A percentile compares a stretch with the other conserved stretches of the same genome.
Conservation (phyloP, 2,113 vertebrate species). For the Anseranas semipalmata region DNA sequence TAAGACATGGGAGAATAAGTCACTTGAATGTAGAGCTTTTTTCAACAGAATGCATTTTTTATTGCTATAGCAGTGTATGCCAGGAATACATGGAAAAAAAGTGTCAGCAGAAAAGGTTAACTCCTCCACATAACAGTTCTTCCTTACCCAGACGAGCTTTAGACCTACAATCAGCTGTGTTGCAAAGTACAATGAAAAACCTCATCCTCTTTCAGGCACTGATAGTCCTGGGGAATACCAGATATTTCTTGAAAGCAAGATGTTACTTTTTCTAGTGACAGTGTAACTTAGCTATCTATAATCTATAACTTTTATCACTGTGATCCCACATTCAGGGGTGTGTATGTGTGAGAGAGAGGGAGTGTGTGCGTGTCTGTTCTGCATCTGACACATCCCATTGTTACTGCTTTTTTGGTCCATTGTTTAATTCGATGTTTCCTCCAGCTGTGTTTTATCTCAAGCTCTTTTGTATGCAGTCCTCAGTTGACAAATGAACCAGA, state of each 20-base stretch:
- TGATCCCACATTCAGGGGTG: slow-evolving; percentile 61
- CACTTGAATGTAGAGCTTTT: slow-evolving; percentile 69
- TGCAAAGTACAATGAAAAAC: slow-evolving; percentile 39
- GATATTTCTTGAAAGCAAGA: slow-evolving; percentile 12
- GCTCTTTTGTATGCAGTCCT: slow-evolving; percentile 21
- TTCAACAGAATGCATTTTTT: slow-evolving; percentile 30
- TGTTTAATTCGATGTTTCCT: neutral
- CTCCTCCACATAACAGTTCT: neutral
- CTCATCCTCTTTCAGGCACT: slow-evolving; percentile 45
- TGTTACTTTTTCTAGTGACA: neutral
- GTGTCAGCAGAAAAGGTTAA: slow-evolving; percentile 31
- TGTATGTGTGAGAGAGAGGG: neutral
- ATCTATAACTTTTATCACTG: slow-evolving; percentile 60
- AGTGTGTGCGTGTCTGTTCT: neutral
- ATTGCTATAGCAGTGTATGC: slow-evolving; percentile 41
- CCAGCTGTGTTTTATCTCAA: neutral
- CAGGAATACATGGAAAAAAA: slow-evolving; percentile 13
- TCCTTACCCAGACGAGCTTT: slow-evolving; percentile 49
- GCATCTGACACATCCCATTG: slow-evolving; percentile 7
- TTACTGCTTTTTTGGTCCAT: neutral
- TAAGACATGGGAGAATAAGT: slow-evolving; percentile 64
- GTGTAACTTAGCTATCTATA: neutral
- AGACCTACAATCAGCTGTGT: slow-evolving; percentile 19
- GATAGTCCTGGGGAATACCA: slow-evolving; percentile 46
- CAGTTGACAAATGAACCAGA: neutral